A percentile compares a stretch with the other conserved stretches of the same genome.
These are phyloP conservation scores for Hepsetus odoe DNA, from an alignment of 2,113 vertebrate genomes.

Conservation along the genomic window DNA sequence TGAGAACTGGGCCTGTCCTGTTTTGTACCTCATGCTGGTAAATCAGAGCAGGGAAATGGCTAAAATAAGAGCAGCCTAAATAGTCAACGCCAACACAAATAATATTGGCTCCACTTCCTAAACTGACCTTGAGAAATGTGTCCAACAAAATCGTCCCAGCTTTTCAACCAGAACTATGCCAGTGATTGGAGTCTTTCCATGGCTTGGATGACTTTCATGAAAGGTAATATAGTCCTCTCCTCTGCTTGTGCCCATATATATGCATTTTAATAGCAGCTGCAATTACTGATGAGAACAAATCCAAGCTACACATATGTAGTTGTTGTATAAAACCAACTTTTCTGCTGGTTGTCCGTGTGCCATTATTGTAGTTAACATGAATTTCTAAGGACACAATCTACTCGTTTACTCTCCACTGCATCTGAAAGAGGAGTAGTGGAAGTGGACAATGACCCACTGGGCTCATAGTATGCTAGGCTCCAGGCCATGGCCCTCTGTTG, in stretches of 20 bases:
- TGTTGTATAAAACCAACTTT: conserved; percentile 48
- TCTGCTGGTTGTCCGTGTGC: conserved; percentile 43
- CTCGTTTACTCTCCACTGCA: conserved; percentile 40
- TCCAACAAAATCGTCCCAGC: background rate
- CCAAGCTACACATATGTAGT: conserved; percentile 8
- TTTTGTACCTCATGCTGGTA: background rate
- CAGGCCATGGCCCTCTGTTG: conserved; percentile 10
- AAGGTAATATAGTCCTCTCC: background rate
- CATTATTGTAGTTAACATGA: conserved; percentile 31
- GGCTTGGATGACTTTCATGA: conserved; percentile 32
- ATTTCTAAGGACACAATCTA: conserved; percentile 16
- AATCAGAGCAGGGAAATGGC: background rate
- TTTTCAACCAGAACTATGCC: conserved; percentile 1
- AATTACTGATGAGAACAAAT: conserved; percentile 23
- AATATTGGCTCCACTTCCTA: conserved; percentile 21
- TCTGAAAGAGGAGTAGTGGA: conserved; percentile 25
- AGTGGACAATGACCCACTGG: conserved; percentile 11
- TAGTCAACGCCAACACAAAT: conserved; percentile 32
- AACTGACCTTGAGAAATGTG: background rate
- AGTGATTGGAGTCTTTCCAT: conserved; percentile 26
- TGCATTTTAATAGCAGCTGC: conserved; percentile 17
- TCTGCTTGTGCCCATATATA: conserved; percentile 2
- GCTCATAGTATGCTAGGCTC: background rate
- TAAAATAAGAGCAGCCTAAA: conserved; percentile 31
- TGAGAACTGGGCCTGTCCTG: background rate